These are phyloP conservation scores for Drosophila picticornis DNA, from an alignment of 2,888 invertebrate genomes.

Conservation along the genomic window DNA sequence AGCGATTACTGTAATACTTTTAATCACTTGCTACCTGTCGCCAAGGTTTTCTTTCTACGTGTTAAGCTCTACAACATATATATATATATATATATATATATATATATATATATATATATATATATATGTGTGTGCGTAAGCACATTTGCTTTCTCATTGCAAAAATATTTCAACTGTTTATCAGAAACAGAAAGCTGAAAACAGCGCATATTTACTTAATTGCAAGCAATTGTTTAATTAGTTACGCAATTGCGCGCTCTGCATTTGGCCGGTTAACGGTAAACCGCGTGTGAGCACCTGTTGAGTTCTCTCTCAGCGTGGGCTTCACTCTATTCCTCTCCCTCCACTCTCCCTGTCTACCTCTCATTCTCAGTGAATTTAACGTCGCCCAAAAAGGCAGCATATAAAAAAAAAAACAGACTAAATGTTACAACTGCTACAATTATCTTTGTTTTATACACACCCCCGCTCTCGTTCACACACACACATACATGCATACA, in stretches of 20 bases:
- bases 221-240: slow-evolving; percentile 76
- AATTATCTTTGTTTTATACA: slow-evolving; percentile 48
- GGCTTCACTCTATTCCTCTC: slow-evolving; percentile 14
- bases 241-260: slow-evolving; percentile 68
- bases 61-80: slow-evolving; percentile 13
- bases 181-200: slow-evolving; percentile 22
- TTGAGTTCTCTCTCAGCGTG: slow-evolving; percentile 41
- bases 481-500: not conserved
- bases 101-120: not conserved
- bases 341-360: slow-evolving; percentile 1
- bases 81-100: not conserved
- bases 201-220: slow-evolving; percentile 60
- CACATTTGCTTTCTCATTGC: slow-evolving; percentile 43
- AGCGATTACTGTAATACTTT: slow-evolving; percentile 2
- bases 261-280: slow-evolving; percentile 61
- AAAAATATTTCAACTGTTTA: slow-evolving; percentile 62
- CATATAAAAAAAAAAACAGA: slow-evolving; percentile 44
- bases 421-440: slow-evolving; percentile 44
- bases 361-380: slow-evolving; percentile 13
- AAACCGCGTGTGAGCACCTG: slow-evolving; percentile 60
- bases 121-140: not conserved
- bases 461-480: slow-evolving; percentile 29
- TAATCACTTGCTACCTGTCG: slow-evolving; percentile 16
- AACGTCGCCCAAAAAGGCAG: slow-evolving; percentile 47
- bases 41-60: slow-evolving; percentile 37